phyloP scores from a whole-genome alignment of 2,888 invertebrate genomes.

The Chironomus riparius region DNA sequence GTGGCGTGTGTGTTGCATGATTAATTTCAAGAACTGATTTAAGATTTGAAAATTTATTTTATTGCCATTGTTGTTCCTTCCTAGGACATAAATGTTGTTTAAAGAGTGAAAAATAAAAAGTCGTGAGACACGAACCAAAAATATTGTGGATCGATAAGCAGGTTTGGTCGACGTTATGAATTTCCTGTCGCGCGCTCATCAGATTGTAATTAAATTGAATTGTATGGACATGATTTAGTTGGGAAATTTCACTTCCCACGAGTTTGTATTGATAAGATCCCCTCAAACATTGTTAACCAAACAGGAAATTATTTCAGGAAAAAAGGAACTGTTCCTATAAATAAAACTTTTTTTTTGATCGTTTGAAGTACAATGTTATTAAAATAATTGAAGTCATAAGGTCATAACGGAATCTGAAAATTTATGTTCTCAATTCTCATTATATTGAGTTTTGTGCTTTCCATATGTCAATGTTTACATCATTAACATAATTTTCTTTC shows the following conservation, averaged over 20 bases:
- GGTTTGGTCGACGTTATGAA: neutral
- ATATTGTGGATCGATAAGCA: neutral
- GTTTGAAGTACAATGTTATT: too few relatives aligned
- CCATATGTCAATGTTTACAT: too few relatives aligned
- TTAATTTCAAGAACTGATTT: neutral
- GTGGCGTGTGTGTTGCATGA: conserved; percentile 12
- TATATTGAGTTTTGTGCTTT: too few relatives aligned
- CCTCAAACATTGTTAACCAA: too few relatives aligned
- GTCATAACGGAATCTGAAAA: too few relatives aligned
- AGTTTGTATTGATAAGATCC: neutral
- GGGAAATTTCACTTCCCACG: neutral
- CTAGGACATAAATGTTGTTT: too few relatives aligned
- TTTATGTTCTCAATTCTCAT: too few relatives aligned
- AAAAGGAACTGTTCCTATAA: too few relatives aligned
- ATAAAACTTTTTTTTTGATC: too few relatives aligned
- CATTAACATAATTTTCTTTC: too few relatives aligned
- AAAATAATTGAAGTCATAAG: too few relatives aligned
- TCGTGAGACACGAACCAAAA: neutral
- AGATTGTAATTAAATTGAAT: neutral
- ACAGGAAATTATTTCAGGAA: too few relatives aligned
- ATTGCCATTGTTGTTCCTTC: neutral
- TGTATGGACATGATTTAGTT: neutral
- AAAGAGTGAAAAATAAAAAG: neutral
- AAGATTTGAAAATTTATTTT: neutral
- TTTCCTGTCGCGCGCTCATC: conserved; percentile 2